phyloP scores from a whole-genome alignment of 2,888 invertebrate species.

The Cerceris ruficornis region DNA sequence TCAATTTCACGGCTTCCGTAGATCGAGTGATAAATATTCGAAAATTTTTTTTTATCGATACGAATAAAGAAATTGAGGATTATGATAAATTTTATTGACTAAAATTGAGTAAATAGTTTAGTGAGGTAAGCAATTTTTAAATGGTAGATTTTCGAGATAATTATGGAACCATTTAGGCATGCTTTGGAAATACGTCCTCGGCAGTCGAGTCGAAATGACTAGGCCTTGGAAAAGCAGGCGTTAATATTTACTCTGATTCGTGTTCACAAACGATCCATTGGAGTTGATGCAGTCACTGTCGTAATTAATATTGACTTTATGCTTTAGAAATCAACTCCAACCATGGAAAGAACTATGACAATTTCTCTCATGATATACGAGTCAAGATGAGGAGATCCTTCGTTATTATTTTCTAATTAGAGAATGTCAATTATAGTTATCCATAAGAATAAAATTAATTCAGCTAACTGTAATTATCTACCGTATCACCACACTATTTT shows the following conservation, averaged over 20 bases:
- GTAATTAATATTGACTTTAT: constrained; percentile 42
- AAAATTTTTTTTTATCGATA: too few species aligned
- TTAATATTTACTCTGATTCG: constrained; percentile 54
- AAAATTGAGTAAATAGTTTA: too few species aligned
- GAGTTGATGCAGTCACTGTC: constrained; percentile 32
- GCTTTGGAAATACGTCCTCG: constrained; percentile 13
- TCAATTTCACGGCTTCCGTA: too few species aligned
- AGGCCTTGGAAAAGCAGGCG: constrained; percentile 43
- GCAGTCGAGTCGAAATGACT: constrained; percentile 4
- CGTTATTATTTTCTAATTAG: too few species aligned
- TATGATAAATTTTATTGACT: too few species aligned
- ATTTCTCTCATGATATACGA: background rate
- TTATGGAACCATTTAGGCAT: background rate
- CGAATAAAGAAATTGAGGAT: too few species aligned
- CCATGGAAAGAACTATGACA: background rate
- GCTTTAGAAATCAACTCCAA: constrained; percentile 16
- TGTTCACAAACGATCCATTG: constrained; percentile 27
- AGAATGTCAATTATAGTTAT: too few species aligned
- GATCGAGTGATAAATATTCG: too few species aligned
- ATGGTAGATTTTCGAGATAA: background rate
- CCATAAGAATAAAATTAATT: too few species aligned
- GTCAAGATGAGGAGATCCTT: background rate
- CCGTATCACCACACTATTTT: too few species aligned
- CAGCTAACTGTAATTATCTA: too few species aligned
- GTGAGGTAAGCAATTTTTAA: too few species aligned